Evolutionary conservation across 2,113 vertebrate species (phyloP), one percentile per base, ranked within the genome.

Genomic region (Crotalus viridis): DNA sequence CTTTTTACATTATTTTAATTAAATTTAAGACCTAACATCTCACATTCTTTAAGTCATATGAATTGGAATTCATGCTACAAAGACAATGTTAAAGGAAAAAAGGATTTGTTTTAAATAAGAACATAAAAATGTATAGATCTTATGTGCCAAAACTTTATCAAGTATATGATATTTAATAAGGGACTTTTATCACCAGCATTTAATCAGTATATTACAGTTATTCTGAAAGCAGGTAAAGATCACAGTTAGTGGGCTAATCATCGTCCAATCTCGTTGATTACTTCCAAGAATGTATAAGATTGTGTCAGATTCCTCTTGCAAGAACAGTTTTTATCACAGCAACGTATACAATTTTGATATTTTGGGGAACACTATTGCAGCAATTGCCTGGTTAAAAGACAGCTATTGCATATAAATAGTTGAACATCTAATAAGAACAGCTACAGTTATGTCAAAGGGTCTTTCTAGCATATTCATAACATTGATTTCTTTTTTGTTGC

Each of bases 11-110:
- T n/a, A 94, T n/a, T 81, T 39, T 59, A 89, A 95, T 95, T 94
- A 94, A 95, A 97, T 96, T 96, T 94, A 88, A 95, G 93, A 93
- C 92, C 93, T 93, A 96, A 95, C 93, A 39, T 88, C 51, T 51
- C 64, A 33, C 8, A 91, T 87, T 57, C 43, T 51, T 64, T 39
- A 87, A 12, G 51, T 64, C 12, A 87, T 64, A 39, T 48, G 46
- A 61, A 59, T 51, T 81, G 43, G n/a, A 22, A 56, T 56, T 22
- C 12, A 43, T 56, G 26, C 52, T 55, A 46, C 33, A 22, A 90
- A 24, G 64, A 19, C 28, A 64, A 33, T 22, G 56, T 24, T n/a
- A 87, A 33, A 87, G 24, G 28, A 46, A 21, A 87, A 28, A 33
- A 24, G 17, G 4, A 46, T 21, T 56, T 52, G 12, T 33, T 56